Conservation (phyloP, 2,797 vertebrate genomes). For the Oophaga sylvatica region DNA sequence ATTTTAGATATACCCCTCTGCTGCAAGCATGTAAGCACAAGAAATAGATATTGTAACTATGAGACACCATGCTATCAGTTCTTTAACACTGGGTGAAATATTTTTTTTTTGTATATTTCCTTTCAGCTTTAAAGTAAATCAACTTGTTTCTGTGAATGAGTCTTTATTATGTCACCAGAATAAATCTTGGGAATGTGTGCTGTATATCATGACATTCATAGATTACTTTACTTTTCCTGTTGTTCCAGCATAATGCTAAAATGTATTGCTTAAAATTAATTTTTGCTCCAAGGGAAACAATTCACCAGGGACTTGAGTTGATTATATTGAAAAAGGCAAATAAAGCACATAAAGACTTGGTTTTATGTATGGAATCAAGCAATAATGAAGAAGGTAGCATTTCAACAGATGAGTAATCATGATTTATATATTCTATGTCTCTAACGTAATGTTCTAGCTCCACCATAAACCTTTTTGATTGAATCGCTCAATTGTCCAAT, state of each 20-base stretch:
- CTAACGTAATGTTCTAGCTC: too few species aligned
- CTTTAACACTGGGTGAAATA: background rate
- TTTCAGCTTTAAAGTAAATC: background rate
- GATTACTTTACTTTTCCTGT: background rate
- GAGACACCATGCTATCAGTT: background rate
- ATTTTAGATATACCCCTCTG: background rate
- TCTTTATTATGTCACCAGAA: background rate
- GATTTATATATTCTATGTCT: too few species aligned
- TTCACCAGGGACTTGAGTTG: too few species aligned
- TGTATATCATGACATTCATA: background rate
- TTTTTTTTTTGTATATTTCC: background rate
- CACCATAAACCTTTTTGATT: too few species aligned
- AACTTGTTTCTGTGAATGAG: background rate
- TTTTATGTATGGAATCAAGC: too few species aligned
- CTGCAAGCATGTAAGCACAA: background rate
- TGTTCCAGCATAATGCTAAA: background rate
- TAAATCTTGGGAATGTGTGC: background rate
- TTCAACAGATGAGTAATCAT: too few species aligned
- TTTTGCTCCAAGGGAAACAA: too few species aligned
- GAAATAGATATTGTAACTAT: background rate
- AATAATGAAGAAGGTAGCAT: too few species aligned
- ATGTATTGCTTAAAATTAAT: background rate
- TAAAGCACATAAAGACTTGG: background rate
- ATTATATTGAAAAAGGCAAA: background rate
- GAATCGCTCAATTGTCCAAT: too few species aligned